Percentiles rank a stretch among this genome's conserved stretches.
phyloP scores from a whole-genome alignment of 1,140 invertebrate species.

The Ceratina japonica region DNA sequence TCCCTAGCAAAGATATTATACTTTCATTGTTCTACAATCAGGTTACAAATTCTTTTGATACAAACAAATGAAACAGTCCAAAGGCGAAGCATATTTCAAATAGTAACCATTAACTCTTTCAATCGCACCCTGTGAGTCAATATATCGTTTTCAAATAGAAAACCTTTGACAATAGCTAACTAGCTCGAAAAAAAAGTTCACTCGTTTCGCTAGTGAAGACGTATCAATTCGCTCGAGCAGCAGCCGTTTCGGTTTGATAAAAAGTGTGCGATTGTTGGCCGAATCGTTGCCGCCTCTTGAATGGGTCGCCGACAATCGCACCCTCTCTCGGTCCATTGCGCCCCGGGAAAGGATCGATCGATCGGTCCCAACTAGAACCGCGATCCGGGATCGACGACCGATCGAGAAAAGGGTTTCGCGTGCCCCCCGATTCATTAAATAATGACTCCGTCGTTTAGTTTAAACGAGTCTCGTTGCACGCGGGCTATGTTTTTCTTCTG shows the following conservation, averaged over 20 bases:
- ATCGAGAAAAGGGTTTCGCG: slow-evolving; percentile 24
- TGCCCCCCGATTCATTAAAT: slow-evolving; percentile 50
- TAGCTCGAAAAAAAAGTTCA: neutral
- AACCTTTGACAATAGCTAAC: neutral
- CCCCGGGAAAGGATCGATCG: slow-evolving; percentile 36
- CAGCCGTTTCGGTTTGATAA: slow-evolving; percentile 26
- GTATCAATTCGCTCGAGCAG: slow-evolving; percentile 42
- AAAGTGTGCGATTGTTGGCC: slow-evolving; percentile 38
- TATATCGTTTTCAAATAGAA: neutral
- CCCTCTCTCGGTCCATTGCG: slow-evolving; percentile 28
- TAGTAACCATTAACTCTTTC: neutral
- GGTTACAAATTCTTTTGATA: no score
- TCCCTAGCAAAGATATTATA: no score
- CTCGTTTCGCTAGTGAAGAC: slow-evolving; percentile 25
- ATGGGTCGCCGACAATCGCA: slow-evolving; percentile 40
- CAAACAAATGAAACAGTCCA: neutral
- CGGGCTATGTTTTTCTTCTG: slow-evolving; percentile 33
- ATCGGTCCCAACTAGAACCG: slow-evolving; percentile 6
- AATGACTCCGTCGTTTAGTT: slow-evolving; percentile 14
- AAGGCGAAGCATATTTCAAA: neutral
- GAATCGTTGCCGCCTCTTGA: slow-evolving; percentile 7
- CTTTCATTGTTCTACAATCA: no score
- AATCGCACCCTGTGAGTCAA: neutral
- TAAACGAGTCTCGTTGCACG: neutral
- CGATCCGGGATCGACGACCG: slow-evolving; percentile 19